Evolutionary conservation across 2,113 vertebrate genomes (phyloP).

Genomic region (Rhabdornis inornatus): DNA sequence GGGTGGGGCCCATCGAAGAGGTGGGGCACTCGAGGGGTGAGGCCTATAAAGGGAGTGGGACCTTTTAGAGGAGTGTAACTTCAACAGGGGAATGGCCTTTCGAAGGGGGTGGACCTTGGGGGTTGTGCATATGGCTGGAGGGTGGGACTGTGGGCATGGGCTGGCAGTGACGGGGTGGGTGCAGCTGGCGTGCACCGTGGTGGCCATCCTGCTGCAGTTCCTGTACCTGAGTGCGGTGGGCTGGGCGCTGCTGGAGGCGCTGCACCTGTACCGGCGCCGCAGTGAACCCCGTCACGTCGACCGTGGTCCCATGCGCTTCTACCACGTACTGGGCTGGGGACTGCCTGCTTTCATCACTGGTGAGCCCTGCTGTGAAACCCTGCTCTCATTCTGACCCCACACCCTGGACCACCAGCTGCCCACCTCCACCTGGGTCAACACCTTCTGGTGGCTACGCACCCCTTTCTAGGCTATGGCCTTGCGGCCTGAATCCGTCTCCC

Average conservation of each 20-base stretch:
- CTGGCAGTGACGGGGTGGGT: not conserved
- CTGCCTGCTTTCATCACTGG: conserved; percentile 93
- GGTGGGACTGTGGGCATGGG: not conserved
- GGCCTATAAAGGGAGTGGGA: not conserved
- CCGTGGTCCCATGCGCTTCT: conserved; percentile 93
- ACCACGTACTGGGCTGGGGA: conserved; percentile 94
- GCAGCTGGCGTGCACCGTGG: conserved; percentile 92
- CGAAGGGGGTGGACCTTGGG: not conserved
- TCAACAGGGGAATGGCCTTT: too few relatives aligned
- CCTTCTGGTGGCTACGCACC: not conserved
- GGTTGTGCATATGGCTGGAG: not conserved
- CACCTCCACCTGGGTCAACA: not conserved
- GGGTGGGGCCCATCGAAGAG: not conserved
- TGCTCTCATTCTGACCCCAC: not conserved
- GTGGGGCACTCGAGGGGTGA: not conserved
- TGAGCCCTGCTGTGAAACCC: conserved; percentile 10
- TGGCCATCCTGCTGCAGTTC: conserved; percentile 95
- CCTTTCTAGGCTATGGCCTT: not conserved
- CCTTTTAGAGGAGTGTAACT: not conserved
- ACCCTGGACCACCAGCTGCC: not conserved
- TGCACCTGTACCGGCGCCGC: conserved; percentile 89
- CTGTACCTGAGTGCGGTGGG: conserved; percentile 92
- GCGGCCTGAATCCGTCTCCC: not conserved
- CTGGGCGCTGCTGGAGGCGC: conserved; percentile 91
- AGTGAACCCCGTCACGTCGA: conserved; percentile 90